Conservation (phyloP, 2,113 vertebrate species). For the Chitala chitala region DNA sequence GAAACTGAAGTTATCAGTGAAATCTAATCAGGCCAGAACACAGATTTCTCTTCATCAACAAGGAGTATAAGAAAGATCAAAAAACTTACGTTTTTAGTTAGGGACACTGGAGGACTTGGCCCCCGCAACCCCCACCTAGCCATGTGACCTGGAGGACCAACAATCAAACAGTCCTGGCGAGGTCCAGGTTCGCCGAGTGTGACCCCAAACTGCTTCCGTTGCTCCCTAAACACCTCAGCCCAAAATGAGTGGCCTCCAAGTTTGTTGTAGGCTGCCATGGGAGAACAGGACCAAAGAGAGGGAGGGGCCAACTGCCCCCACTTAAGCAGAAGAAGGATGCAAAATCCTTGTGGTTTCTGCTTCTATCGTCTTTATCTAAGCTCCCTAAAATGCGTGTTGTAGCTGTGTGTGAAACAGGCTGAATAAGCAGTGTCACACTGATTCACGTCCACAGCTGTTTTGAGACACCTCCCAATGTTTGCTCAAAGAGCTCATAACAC, state of each 20-base stretch:
- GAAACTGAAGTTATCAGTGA: constrained; percentile 25
- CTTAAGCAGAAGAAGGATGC: constrained; percentile 48
- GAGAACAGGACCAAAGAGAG: constrained; percentile 26
- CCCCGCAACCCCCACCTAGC: constrained; percentile 11
- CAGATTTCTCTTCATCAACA: constrained; percentile 41
- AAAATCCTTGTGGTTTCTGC: constrained; percentile 39
- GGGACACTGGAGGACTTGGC: constrained; percentile 20
- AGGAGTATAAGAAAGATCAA: constrained; percentile 25
- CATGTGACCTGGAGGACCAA: neutral
- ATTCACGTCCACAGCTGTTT: neutral
- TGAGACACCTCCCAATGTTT: neutral
- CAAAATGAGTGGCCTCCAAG: constrained; percentile 42
- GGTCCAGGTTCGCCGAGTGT: neutral
- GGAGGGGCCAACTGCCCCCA: constrained; percentile 60
- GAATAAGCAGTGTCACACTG: neutral
- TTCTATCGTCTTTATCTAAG: neutral
- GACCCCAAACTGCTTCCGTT: constrained; percentile 32
- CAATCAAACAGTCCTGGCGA: neutral
- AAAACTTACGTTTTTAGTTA: constrained; percentile 41
- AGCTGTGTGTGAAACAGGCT: neutral
- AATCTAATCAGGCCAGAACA: constrained; percentile 30
- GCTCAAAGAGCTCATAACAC: neutral
- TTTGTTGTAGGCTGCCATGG: constrained; percentile 42
- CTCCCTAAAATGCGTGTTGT: neutral
- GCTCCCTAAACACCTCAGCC: constrained; percentile 27